A percentile compares a stretch with the other conserved stretches of the same genome.
Evolutionary conservation across 1,140 invertebrate species (phyloP).

Genomic region (Lucilia sericata): DNA sequence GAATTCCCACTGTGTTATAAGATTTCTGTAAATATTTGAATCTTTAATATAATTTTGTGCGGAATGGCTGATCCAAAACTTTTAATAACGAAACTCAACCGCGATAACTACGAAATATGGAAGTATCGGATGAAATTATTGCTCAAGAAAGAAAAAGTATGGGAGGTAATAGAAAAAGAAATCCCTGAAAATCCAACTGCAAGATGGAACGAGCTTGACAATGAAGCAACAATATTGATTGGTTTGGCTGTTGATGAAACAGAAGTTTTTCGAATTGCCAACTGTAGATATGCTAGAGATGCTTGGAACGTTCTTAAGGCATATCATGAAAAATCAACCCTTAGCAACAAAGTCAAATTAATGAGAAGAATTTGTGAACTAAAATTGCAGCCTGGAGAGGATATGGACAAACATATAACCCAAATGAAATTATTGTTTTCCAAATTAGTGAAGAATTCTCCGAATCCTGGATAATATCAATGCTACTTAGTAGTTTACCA

Average conservation of each 20-base stretch:
- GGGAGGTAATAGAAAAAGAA: too few species aligned
- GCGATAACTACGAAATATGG: too few species aligned
- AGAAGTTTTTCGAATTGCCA: neutral
- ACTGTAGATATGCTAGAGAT: neutral
- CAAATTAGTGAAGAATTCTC: too few species aligned
- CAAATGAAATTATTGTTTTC: slow-evolving; percentile 50
- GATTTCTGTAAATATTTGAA: too few species aligned
- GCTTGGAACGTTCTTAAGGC: neutral
- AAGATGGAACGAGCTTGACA: neutral
- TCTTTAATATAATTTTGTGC: too few species aligned
- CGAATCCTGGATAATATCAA: too few species aligned
- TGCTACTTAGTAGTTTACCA: too few species aligned
- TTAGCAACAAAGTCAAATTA: neutral
- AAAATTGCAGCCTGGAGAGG: neutral
- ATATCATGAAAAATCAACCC: slow-evolving; percentile 13
- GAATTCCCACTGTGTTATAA: too few species aligned
- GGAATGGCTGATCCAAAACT: too few species aligned
- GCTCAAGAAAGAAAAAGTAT: too few species aligned
- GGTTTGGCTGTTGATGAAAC: neutral
- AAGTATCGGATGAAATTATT: too few species aligned
- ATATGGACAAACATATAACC: slow-evolving; percentile 9
- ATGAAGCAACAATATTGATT: neutral
- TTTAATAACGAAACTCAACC: too few species aligned
- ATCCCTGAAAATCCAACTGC: neutral
- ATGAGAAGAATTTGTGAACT: neutral